Base-by-base conservation (phyloP, 64 coral and sea anemone species). In the Catalaphyllia jardinei region DNA sequence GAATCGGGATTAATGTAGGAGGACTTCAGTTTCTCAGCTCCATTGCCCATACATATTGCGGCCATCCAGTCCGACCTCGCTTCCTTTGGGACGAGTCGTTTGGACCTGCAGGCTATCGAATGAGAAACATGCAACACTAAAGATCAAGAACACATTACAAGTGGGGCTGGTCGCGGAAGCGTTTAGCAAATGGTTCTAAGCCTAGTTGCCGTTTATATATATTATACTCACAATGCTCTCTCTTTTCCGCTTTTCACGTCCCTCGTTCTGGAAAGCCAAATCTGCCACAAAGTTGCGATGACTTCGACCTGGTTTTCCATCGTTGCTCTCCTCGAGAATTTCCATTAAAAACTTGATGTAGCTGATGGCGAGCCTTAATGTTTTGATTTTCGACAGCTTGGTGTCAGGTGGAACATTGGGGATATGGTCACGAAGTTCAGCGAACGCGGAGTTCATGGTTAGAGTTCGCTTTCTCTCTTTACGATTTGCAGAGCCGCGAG, bases 311-410 rank as follows among this genome's bases (percentile, higher is more conserved):
- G 89, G 85, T 25, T 92, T 98, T 10, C 95, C 95, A 54, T 94
- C 95, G 55, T 98, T 94, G 22, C 71, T 89, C 24, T 98, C 95
- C 75, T 91, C 95, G 31, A 98, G 86, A 49, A 98, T 80, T 49
- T 98, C 95, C 83, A 88, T 94, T 74, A 98, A 65, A 76, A 94
- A 98, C 33, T 90, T 89, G 87, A 98, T 98, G 54, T 98, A 98
- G 62, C 95, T 98, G 28, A 98, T 98, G 18, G 95, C 95, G 6
- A 98, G 67, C 76, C 95, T 89, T 31, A 98, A 78, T 31, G 95
- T 98, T 61, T 98, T 98, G 75, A 98, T 98, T 89, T 98, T 98
- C 52, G 95, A 98, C 42, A 98, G 52, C 86, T 98, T 98, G 2
- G 95, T 98, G 54, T 98, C 95, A 7, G 88, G 83, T 1, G 95